Evolutionary conservation across 2,797 vertebrate genomes (phyloP).

Genomic region (Tiaroga cobitis): DNA sequence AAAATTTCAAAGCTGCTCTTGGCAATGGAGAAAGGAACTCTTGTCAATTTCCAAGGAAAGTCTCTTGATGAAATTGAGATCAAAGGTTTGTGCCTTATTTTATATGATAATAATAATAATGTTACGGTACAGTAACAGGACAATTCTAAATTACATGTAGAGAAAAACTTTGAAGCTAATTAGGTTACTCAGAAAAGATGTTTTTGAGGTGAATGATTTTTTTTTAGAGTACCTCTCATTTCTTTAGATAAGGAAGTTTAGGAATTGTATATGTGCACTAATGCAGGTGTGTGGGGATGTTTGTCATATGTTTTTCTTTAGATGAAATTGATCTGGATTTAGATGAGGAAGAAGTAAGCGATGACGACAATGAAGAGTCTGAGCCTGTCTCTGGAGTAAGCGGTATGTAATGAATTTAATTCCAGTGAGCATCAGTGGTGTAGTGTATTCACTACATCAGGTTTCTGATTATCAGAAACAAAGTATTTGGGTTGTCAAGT

Average conservation of each 20-base stretch:
- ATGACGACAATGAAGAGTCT: neutral
- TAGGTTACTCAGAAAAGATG: too few relatives aligned
- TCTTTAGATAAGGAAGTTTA: neutral
- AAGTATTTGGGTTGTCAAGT: too few relatives aligned
- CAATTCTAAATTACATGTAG: neutral
- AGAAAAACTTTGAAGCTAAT: neutral
- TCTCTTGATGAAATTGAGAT: slow-evolving; percentile 26
- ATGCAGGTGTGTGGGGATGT: neutral
- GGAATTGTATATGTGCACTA: neutral
- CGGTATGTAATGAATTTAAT: neutral
- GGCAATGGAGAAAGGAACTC: slow-evolving; percentile 65
- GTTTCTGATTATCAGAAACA: too few relatives aligned
- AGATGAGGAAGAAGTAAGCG: neutral
- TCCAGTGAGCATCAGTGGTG: neutral
- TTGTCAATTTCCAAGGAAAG: slow-evolving; percentile 61
- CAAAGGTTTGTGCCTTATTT: neutral
- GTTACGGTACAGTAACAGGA: too few relatives aligned
- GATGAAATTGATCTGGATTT: slow-evolving; percentile 5
- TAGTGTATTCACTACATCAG: neutral
- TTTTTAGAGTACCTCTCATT: too few relatives aligned
- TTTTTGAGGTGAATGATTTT: too few relatives aligned
- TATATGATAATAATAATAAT: neutral
- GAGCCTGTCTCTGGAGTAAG: neutral
- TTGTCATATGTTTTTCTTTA: neutral
- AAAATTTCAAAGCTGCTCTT: slow-evolving; percentile 68